Base-by-base conservation (phyloP, 2,113 vertebrate genomes). In the Rhadina sibilatrix region DNA sequence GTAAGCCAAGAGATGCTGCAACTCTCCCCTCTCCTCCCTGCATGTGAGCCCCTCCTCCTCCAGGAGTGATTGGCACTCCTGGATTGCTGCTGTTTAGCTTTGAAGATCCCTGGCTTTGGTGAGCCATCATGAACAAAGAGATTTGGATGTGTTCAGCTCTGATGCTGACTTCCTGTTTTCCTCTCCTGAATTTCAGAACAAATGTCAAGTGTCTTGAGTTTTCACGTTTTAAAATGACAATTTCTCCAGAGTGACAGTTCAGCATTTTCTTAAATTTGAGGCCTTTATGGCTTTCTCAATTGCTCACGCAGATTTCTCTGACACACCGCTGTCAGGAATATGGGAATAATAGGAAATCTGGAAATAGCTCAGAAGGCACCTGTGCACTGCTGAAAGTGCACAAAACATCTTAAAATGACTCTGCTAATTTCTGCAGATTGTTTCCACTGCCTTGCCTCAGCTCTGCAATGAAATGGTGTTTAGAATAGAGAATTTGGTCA, bases 91-190 rank as follows among this genome's bases (percentile, higher is more conserved):
- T 72, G 53, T 28, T 74, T 1, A 54, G 89, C 90, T 84, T 66
- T 93, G 63, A 89, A 81, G 75, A 52, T 83, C 52, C 74, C 82
- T 77, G 87, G 30, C 91, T 84, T 69, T 92, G 92, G 75, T 49
- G 81, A 85, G 70, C 23, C 8, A 71, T 80, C 54, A 2, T 5
- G 69, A 83, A 83, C 81, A 94, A 93, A 64, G 93, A 74, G 47
- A 70, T 59, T 17, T 49, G 59, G 66, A 74, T 74, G 83, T 59
- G 71, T 85, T 95, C 90, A 59, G 71, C 90, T 88, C 87, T 77
- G 78, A 77, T 80, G 38, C 24, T 72, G 80, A 8, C 56, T 82
- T 91, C 78, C 59, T 56, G 63, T 90, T 96, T 96, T 68, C 44
- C 27, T 77, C 25, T 64, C 71, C 83, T 33, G 71, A 60, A 86